Conservation (phyloP, 2,888 invertebrate genomes). For the Pogonocherus hispidulus region DNA sequence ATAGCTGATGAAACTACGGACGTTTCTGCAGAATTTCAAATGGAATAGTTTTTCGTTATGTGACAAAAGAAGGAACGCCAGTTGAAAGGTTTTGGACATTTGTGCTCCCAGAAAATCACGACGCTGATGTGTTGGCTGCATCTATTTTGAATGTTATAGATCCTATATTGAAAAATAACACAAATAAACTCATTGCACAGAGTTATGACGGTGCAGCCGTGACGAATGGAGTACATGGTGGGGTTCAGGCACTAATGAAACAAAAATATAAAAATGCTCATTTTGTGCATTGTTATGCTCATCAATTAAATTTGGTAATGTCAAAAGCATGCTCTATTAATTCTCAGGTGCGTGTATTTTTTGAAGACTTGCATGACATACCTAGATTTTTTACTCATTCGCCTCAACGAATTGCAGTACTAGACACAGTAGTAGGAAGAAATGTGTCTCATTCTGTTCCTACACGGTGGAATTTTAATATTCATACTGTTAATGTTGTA, state of each 20-base stretch:
- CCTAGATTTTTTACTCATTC: slow-evolving; percentile 47
- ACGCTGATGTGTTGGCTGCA: slow-evolving; percentile 29
- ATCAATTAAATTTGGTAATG: slow-evolving; percentile 45
- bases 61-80: slow-evolving; percentile 36
- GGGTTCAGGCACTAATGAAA: slow-evolving; percentile 43
- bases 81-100: slow-evolving; percentile 55
- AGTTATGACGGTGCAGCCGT: slow-evolving; percentile 47
- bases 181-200: slow-evolving; percentile 46
- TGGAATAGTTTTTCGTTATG: slow-evolving; percentile 55
- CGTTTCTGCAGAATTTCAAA: slow-evolving; percentile 48
- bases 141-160: slow-evolving; percentile 36
- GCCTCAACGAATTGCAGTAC: slow-evolving; percentile 47
- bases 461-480: slow-evolving; percentile 48
- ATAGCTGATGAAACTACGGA: slow-evolving; percentile 60
- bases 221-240: slow-evolving; percentile 41
- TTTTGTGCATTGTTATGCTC: slow-evolving; percentile 49
- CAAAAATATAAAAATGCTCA: slow-evolving; percentile 42
- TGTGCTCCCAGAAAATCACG: slow-evolving; percentile 43
- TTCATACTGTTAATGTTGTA: slow-evolving; percentile 41
- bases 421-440: slow-evolving; percentile 43
- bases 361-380: slow-evolving; percentile 44
- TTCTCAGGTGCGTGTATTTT: slow-evolving; percentile 45
- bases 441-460: slow-evolving; percentile 27
- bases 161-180: slow-evolving; percentile 36
- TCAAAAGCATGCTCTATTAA: slow-evolving; percentile 41